Conservation (phyloP, 2,113 vertebrate genomes). For the Eira barbara region DNA sequence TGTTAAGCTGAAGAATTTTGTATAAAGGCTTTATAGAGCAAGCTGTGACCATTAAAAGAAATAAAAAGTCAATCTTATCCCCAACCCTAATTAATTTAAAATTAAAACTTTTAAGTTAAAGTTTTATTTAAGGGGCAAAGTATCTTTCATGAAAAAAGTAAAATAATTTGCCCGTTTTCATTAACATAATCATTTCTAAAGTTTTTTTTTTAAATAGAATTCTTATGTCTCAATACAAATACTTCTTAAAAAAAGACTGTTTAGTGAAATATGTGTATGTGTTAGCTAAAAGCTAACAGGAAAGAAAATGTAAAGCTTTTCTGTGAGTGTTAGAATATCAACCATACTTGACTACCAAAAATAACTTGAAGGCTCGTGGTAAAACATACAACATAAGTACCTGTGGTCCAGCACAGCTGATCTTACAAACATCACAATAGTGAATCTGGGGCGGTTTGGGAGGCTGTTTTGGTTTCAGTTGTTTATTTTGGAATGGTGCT, state of each 20-base stretch:
- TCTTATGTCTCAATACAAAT: slow-evolving; percentile 2
- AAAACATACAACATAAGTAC: slow-evolving; percentile 81
- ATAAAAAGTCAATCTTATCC: slow-evolving; percentile 5
- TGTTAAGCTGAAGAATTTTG: background rate
- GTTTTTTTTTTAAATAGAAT: background rate
- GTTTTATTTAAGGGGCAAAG: slow-evolving; percentile 31
- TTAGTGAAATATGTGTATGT: background rate
- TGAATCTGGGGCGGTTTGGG: slow-evolving; percentile 99
- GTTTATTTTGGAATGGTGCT: slow-evolving; percentile 96
- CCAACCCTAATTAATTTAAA: background rate
- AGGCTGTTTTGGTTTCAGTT: slow-evolving; percentile 96
- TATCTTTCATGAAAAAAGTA: background rate
- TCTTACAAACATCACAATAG: slow-evolving; percentile 99
- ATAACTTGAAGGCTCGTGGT: background rate
- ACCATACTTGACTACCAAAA: slow-evolving; percentile 39
- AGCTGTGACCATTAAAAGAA: background rate
- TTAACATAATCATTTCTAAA: slow-evolving; percentile 29
- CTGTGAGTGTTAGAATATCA: slow-evolving; percentile 1
- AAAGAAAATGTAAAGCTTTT: background rate
- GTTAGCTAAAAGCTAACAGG: background rate
- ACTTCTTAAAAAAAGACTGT: background rate
- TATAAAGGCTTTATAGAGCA: background rate
- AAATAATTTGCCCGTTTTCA: background rate
- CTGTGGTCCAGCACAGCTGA: slow-evolving; percentile 99
- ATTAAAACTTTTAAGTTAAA: slow-evolving; percentile 5